A percentile compares a stretch with the other conserved stretches of the same genome.
Conservation (phyloP, 2,797 vertebrate genomes). For the Meda fulgida region DNA sequence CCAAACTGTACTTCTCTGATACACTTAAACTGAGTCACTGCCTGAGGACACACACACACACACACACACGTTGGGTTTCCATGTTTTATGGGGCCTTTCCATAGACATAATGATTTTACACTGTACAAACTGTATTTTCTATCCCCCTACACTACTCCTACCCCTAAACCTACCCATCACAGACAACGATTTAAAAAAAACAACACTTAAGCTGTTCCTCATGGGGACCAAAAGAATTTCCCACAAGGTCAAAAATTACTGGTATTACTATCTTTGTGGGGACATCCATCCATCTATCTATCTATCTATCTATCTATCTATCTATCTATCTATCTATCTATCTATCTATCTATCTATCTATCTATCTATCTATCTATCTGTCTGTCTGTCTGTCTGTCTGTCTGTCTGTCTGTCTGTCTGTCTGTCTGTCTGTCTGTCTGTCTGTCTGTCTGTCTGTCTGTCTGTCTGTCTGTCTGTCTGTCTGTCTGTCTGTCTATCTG, state of each 20-base stretch:
- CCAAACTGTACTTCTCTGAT: slow-evolving; percentile 5
- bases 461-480: neutral
- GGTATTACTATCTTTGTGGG: too few species aligned
- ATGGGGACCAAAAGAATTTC: too few species aligned
- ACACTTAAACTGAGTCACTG: slow-evolving; percentile 3
- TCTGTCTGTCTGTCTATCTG: neutral
- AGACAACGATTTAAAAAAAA: too few species aligned
- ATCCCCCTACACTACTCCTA: neutral
- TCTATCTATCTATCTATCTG: neutral
- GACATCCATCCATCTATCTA: too few species aligned
- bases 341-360: neutral
- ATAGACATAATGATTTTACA: too few species aligned
- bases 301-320: too few species aligned
- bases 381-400: neutral
- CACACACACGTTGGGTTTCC: slow-evolving; percentile 10
- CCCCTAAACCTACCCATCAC: too few species aligned
- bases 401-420: neutral
- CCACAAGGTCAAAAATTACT: too few species aligned
- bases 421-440: neutral
- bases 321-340: neutral
- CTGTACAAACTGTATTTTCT: neutral
- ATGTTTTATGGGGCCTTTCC: neutral
- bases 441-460: neutral
- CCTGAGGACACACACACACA: slow-evolving; percentile 24
- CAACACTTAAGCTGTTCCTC: too few species aligned